Evolutionary conservation across 2,113 vertebrate genomes (phyloP).

Genomic region (Larimichthys polyactis): DNA sequence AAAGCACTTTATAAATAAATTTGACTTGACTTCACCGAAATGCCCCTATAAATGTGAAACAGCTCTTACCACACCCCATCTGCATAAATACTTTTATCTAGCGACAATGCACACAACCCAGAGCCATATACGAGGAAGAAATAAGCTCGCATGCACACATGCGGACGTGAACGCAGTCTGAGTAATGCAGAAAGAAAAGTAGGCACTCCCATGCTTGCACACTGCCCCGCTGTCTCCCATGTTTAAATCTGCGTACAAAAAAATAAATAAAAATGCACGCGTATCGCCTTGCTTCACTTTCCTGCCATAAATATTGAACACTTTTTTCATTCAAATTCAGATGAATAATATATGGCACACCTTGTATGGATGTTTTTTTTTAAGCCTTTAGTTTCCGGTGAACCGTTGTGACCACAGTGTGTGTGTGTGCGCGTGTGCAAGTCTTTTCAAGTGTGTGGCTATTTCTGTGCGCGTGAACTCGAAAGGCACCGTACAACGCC

Average conservation of each 20-base stretch:
- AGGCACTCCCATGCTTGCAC: slow-evolving; percentile 10
- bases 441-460: not conserved
- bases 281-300: slow-evolving; percentile 49
- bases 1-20: slow-evolving; percentile 69
- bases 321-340: slow-evolving; percentile 61
- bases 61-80: slow-evolving; percentile 46
- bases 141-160: slow-evolving; percentile 8
- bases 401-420: not conserved
- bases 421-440: not conserved
- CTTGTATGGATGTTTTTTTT: slow-evolving; percentile 45
- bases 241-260: slow-evolving; percentile 52
- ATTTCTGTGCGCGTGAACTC: not conserved
- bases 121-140: slow-evolving; percentile 1
- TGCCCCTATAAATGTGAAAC: slow-evolving; percentile 52
- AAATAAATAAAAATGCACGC: slow-evolving; percentile 31
- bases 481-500: not conserved
- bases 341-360: slow-evolving; percentile 72
- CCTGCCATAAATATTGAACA: slow-evolving; percentile 68
- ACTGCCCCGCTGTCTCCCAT: slow-evolving; percentile 43
- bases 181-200: slow-evolving; percentile 37
- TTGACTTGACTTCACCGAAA: slow-evolving; percentile 46
- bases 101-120: slow-evolving; percentile 50
- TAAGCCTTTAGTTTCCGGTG: slow-evolving; percentile 42
- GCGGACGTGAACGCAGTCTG: slow-evolving; percentile 8
- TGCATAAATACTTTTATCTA: slow-evolving; percentile 62